Base-by-base conservation (phyloP, 2,888 invertebrate genomes). In the Euproctis similis region DNA sequence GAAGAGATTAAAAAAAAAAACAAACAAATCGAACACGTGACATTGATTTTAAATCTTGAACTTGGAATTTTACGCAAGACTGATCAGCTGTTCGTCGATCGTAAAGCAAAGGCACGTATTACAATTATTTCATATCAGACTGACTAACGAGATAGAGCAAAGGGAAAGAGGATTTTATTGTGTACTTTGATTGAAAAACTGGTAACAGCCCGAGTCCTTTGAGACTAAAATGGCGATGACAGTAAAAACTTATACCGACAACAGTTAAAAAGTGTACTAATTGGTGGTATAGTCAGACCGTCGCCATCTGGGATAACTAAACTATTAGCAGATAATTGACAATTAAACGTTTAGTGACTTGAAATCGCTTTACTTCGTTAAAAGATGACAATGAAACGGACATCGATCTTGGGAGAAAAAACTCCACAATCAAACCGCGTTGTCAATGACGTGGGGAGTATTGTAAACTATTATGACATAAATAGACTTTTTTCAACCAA, bases 21-120 rank as follows among this genome's bases (percentile, higher is more conserved):
- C 25, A 30, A 58, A 52, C 42, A 44, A 51, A 54, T 40, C 16
- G 25, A 30, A 41, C 41, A 50, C 49, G 37, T 62, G 66, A 67
- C 72, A 72, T 65, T 72, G 73, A 66, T 63, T 61, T 61, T 59
- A 19, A 19, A n/a, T 4, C 4, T 54, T 53, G 54, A 64, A 57
- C 61, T 57, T 53, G 47, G 36, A 42, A 40, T 41, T 49, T 47
- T 45, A 54, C 52, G 51, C 53, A 52, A 46, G 39, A 50, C 31
- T 42, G 31, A 18, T 36, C 43, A 39, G 41, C 36, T 43, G 35
- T 39, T 38, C 44, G 18, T 21, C 25, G 31, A 40, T 37, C 30
- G 40, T 16, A 37, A 45, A 45, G 31, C n/a, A n/a, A n/a, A n/a
- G n/a, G n/a, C n/a, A n/a, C n/a, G n/a, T n/a, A n/a, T n/a, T n/a